Conservation (phyloP, 2,797 vertebrate species). For the Pogoniulus pusillus region DNA sequence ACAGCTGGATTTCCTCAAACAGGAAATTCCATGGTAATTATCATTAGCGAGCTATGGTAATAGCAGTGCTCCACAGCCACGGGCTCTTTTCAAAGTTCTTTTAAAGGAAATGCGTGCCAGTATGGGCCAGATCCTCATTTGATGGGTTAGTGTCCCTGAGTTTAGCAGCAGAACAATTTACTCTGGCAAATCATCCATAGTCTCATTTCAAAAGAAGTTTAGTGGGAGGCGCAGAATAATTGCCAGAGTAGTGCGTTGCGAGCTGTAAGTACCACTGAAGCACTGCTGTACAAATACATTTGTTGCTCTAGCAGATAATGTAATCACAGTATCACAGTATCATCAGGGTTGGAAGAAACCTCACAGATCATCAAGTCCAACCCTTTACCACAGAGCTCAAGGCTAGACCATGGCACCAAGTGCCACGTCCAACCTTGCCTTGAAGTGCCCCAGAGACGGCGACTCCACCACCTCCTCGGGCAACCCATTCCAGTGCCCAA, state of each 20-base stretch:
- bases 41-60: conserved; percentile 14
- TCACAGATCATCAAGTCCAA: too few species aligned
- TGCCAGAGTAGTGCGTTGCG: not conserved
- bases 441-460: too few species aligned
- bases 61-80: not conserved
- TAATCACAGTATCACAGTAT: too few species aligned
- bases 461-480: too few species aligned
- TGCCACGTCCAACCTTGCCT: too few species aligned
- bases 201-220: not conserved
- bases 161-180: not conserved
- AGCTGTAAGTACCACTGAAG: not conserved
- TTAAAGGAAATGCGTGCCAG: not conserved
- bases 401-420: too few species aligned
- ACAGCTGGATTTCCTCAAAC: conserved; percentile 33
- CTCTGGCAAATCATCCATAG: not conserved
- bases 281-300: not conserved
- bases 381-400: too few species aligned
- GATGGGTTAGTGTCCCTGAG: not conserved
- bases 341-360: too few species aligned
- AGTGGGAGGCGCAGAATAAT: not conserved
- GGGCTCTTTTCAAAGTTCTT: conserved; percentile 6
- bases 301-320: not conserved
- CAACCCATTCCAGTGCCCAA: too few species aligned
- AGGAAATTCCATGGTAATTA: conserved; percentile 44
- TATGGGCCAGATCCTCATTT: not conserved